Evolutionary conservation across 2,888 invertebrate genomes (phyloP), one percentile per base, ranked within the genome.

Genomic region (Cantharis rufa): DNA sequence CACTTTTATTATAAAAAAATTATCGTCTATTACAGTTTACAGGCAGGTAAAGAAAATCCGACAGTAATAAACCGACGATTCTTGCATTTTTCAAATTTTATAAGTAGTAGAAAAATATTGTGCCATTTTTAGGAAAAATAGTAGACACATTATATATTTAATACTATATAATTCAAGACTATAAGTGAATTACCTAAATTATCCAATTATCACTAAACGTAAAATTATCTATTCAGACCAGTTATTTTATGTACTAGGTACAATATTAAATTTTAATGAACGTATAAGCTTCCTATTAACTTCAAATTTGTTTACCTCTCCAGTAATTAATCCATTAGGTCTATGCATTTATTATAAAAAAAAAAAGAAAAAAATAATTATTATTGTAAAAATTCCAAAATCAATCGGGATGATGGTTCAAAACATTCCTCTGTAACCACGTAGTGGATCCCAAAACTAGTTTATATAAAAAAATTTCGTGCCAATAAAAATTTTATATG

Each of bases 171-270:
- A 73, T 73, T 73, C 74, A 69, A 28, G 62, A 70, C 74, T 62
- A 24, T 24, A 62, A 24, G 66, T 16, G 61, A 74, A 74, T 74
- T 74, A 70, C 74, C 70, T 62, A 74, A 70, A 74, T 74, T 74
- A 74, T 74, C 74, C 74, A 74, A 74, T 74, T 74, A 74, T 74
- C 69, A 63, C 74, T 62, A 69, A 74, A 74, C 74, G 69, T 74
- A 48, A 62, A 27, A 69, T 74, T 74, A 74, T 74, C 69, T 74
- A 27, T 62, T 74, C 74, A 74, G 63, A 62, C 28, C 32, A 68
- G 48, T 15, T 64, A 64, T 71, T 64, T 71, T 64, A 71, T 48
- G 48, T 48, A 48, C 48, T 48, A 48, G 48, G 48, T 48, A 48
- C 48, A 48, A 48, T 48, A 48, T 48, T 48, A 48, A 48, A 7